Percentiles rank a stretch among this genome's conserved stretches.
Conservation (phyloP, 2,113 vertebrate genomes). For the Pipra filicauda region DNA sequence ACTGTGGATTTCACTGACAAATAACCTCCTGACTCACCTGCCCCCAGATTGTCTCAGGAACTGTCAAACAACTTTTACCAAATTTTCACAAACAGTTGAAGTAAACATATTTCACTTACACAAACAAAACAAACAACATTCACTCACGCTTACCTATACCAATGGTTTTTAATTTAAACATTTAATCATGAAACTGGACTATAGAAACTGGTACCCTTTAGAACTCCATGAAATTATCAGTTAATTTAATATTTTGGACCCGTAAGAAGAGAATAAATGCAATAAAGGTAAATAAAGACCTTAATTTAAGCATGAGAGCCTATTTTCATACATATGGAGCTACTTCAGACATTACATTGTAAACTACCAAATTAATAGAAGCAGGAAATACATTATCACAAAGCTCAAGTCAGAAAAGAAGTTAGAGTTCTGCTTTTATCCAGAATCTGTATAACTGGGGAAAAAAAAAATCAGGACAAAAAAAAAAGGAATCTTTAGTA, state of each 20-base stretch:
- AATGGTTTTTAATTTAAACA: background rate
- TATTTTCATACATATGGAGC: background rate
- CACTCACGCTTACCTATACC: background rate
- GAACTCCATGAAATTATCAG: accelerated
- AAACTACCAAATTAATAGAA: background rate
- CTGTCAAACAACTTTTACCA: background rate
- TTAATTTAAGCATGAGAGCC: background rate
- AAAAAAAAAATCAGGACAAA: background rate
- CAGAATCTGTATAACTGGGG: background rate
- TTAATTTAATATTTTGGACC: background rate
- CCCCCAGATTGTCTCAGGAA: background rate
- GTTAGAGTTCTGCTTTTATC: background rate
- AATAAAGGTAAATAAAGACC: background rate
- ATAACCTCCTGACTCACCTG: background rate
- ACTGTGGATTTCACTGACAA: background rate
- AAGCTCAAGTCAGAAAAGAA: background rate
- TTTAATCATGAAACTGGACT: background rate
- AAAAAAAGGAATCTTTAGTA: background rate
- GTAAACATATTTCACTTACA: background rate
- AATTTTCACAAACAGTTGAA: background rate
- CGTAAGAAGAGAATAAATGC: background rate
- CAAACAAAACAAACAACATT: background rate
- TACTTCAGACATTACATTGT: background rate
- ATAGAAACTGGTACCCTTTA: background rate
- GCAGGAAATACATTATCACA: background rate